Conservation (phyloP, 2,888 invertebrate genomes). For the Rhingia campestris region DNA sequence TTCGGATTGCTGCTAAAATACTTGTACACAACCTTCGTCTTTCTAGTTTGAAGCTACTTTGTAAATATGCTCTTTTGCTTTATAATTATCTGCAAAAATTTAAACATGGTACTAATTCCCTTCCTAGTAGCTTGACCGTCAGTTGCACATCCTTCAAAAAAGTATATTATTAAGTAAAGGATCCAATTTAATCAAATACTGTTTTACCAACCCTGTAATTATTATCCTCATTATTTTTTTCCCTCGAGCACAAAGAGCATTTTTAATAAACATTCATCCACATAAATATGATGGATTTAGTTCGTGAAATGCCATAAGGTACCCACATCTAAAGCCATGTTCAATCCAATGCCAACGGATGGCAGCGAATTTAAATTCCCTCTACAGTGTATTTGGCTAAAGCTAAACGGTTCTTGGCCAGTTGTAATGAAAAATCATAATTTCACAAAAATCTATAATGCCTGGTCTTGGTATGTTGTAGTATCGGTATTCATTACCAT, state of each 20-base stretch:
- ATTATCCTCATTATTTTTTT: slow-evolving; percentile 18
- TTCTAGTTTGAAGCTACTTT: no score
- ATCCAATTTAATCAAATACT: slow-evolving; percentile 35
- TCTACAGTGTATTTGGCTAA: slow-evolving; percentile 80
- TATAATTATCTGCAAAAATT: no score
- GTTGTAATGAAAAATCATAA: slow-evolving; percentile 51
- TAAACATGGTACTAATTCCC: not conserved
- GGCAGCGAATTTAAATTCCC: slow-evolving; percentile 79
- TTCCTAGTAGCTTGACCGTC: not conserved
- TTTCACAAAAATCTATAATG: slow-evolving; percentile 74
- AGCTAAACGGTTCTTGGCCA: slow-evolving; percentile 82
- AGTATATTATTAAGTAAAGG: slow-evolving; percentile 47
- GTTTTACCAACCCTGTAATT: slow-evolving; percentile 39
- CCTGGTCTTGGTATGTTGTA: slow-evolving; percentile 81
- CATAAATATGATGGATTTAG: slow-evolving; percentile 29
- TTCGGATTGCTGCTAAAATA: no score
- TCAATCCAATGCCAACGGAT: slow-evolving; percentile 76
- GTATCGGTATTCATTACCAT: slow-evolving; percentile 80
- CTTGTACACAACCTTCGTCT: no score
- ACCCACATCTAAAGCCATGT: slow-evolving; percentile 74
- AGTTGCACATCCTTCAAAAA: not conserved
- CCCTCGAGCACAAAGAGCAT: slow-evolving; percentile 51
- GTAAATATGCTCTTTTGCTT: no score
- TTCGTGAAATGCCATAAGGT: not conserved
- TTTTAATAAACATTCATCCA: slow-evolving; percentile 35